Evolutionary conservation across 2,113 vertebrate genomes (phyloP).

Genomic region (Hydropotes inermis): DNA sequence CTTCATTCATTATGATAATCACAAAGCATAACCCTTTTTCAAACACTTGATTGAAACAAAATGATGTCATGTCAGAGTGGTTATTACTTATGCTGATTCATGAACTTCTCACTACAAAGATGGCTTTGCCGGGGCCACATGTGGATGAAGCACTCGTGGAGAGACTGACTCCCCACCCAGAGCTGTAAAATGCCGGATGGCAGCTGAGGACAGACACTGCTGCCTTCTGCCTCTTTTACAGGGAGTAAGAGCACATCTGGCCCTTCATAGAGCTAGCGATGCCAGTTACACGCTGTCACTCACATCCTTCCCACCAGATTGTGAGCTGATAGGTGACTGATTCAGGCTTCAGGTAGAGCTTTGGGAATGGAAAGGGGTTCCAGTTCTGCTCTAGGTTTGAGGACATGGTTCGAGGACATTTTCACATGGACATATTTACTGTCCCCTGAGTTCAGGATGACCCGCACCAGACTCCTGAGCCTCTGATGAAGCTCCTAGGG

Average conservation of each 20-base stretch:
- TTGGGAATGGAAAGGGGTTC: neutral
- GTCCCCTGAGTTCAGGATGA: neutral
- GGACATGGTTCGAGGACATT: neutral
- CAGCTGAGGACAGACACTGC: neutral
- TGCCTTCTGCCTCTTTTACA: neutral
- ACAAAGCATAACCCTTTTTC: conserved; percentile 25
- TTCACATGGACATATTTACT: neutral
- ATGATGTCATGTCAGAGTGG: conserved; percentile 25
- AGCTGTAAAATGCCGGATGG: neutral
- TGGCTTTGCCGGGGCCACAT: neutral
- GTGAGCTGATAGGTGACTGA: neutral
- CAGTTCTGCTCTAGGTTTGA: neutral
- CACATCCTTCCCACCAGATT: neutral
- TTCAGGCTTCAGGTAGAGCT: neutral
- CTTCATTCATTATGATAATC: conserved; percentile 54
- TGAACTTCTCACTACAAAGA: neutral
- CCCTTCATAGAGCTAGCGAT: neutral
- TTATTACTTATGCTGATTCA: conserved; percentile 12
- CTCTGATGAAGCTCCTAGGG: neutral
- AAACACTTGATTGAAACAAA: conserved; percentile 43
- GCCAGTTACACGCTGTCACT: neutral
- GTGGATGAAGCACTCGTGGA: neutral
- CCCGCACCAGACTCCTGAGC: no score
- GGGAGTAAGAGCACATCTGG: neutral
- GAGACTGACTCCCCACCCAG: neutral